phyloP scores from a whole-genome alignment of 2,113 vertebrate species.

The Nymphicus hollandicus region DNA sequence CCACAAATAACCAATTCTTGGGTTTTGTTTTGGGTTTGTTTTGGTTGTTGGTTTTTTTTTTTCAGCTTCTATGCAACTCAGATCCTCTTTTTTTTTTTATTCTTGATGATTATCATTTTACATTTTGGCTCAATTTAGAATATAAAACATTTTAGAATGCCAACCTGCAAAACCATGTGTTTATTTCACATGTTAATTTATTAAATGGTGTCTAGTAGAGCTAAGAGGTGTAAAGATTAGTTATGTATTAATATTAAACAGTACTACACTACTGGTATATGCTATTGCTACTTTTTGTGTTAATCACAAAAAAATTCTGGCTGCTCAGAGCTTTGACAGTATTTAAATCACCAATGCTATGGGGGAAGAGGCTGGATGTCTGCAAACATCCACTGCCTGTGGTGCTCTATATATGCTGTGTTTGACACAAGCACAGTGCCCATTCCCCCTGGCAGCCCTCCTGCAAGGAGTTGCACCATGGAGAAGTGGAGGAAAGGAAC shows the following conservation, averaged over 20 bases:
- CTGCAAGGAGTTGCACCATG: too few species aligned
- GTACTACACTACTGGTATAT: neutral
- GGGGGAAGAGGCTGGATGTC: neutral
- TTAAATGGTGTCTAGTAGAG: neutral
- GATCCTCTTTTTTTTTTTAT: neutral
- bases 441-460: neutral
- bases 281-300: neutral
- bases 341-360: rapidly evolving
- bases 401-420: rapidly evolving
- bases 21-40: neutral
- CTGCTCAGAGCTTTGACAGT: neutral
- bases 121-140: neutral
- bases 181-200: neutral
- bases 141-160: neutral
- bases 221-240: neutral
- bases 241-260: neutral
- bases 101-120: neutral
- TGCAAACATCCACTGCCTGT: rapidly evolving
- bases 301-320: neutral
- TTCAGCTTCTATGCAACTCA: neutral
- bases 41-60: too few species aligned
- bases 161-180: rapidly evolving
- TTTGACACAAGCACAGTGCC: neutral
- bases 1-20: neutral
- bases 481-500: neutral